Conservation (phyloP, 2,113 vertebrate species). For the Chitala chitala region DNA sequence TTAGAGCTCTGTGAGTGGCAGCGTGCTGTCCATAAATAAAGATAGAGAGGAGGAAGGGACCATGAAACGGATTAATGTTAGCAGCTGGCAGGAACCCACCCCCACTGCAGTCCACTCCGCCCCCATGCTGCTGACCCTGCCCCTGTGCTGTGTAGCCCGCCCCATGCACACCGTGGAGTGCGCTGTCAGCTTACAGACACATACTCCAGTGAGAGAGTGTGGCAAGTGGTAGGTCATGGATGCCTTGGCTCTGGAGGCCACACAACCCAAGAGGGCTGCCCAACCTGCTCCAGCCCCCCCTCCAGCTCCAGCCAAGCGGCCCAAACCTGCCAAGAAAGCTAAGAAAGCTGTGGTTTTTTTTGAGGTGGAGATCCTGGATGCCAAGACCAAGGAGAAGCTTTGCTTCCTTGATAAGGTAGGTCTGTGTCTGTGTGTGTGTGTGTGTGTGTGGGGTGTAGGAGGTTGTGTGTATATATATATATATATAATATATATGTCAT, state of each 20-base stretch:
- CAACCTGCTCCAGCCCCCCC: background rate
- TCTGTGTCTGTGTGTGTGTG: background rate
- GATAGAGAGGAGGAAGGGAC: background rate
- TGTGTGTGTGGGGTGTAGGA: too few species aligned
- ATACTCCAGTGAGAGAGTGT: slow-evolving; percentile 2
- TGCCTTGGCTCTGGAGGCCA: slow-evolving; percentile 64
- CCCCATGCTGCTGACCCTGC: too few species aligned
- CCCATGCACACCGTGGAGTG: slow-evolving; percentile 23
- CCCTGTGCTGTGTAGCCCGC: slow-evolving; percentile 36
- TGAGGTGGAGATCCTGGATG: slow-evolving; percentile 96
- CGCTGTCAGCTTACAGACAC: background rate
- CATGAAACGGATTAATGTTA: slow-evolving; percentile 56
- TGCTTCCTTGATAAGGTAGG: slow-evolving; percentile 93
- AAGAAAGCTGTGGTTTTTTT: slow-evolving; percentile 90
- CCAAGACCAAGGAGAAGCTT: slow-evolving; percentile 87
- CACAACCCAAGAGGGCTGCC: slow-evolving; percentile 46
- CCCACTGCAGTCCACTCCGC: too few species aligned
- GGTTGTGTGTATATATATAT: too few species aligned
- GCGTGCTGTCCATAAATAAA: too few species aligned
- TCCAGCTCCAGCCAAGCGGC: slow-evolving; percentile 42
- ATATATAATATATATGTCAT: too few species aligned
- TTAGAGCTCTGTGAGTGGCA: too few species aligned
- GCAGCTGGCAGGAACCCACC: slow-evolving; percentile 56
- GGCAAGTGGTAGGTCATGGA: slow-evolving; percentile 59
- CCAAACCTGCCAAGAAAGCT: slow-evolving; percentile 69